A percentile compares a stretch with the other conserved stretches of the same genome.
phyloP scores from a whole-genome alignment of 1,140 invertebrate species.

The Zelostemma sp. region DNA sequence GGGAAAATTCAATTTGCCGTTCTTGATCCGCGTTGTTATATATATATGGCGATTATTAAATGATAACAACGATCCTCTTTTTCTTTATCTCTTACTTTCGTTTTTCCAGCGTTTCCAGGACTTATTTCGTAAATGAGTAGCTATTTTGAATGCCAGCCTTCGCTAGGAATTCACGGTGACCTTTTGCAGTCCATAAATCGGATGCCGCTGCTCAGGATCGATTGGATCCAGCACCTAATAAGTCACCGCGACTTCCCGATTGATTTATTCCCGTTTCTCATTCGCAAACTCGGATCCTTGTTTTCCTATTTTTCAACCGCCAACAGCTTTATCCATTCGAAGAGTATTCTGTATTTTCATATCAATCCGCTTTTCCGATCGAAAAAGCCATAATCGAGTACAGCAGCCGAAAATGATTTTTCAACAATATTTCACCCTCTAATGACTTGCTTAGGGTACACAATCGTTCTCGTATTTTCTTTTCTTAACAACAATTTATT shows the following conservation, averaged over 20 bases:
- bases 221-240: background rate
- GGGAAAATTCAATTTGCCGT: conserved; percentile 12
- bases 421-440: no score
- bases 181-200: background rate
- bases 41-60: background rate
- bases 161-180: background rate
- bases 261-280: background rate
- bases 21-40: conserved; percentile 7
- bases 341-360: no score
- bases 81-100: background rate
- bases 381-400: no score
- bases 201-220: background rate
- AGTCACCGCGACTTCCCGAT: background rate
- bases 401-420: no score
- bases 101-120: background rate
- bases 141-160: no score
- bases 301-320: conserved; percentile 3
- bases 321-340: no score
- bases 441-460: no score
- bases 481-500: no score
- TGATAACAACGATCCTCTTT: background rate
- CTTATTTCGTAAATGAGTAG: background rate
- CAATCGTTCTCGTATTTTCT: no score
- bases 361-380: no score
- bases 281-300: background rate